Evolutionary conservation across 2,113 vertebrate species (phyloP).

Genomic region (Scomber japonicus): DNA sequence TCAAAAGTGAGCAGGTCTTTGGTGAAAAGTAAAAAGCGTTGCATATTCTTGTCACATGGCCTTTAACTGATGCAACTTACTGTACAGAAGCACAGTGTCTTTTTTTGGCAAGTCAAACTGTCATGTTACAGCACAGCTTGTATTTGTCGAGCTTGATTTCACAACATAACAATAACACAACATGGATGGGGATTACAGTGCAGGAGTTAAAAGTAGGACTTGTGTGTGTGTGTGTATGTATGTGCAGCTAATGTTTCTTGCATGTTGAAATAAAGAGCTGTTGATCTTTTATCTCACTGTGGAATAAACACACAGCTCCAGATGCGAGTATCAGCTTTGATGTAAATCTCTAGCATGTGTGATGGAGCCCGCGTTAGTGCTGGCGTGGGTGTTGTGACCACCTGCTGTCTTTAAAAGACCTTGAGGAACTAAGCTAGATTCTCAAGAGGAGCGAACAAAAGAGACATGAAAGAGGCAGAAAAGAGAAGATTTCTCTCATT

Average conservation of each 20-base stretch:
- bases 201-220: constrained; percentile 39
- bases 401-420: constrained; percentile 76
- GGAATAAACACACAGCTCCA: constrained; percentile 67
- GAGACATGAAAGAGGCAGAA: constrained; percentile 52
- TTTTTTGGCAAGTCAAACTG: constrained; percentile 15
- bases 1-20: neutral
- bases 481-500: constrained; percentile 36
- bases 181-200: constrained; percentile 44
- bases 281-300: constrained; percentile 47
- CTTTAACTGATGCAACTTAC: neutral
- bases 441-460: constrained; percentile 50
- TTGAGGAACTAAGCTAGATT: constrained; percentile 47
- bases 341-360: constrained; percentile 57
- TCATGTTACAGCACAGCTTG: neutral
- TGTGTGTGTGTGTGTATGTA: constrained; percentile 48
- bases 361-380: constrained; percentile 42
- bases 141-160: constrained; percentile 34
- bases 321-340: constrained; percentile 67
- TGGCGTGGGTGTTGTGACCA: constrained; percentile 70
- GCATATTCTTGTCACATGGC: neutral
- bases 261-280: constrained; percentile 63
- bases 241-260: constrained; percentile 33
- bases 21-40: neutral
- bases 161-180: constrained; percentile 45
- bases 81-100: neutral